A percentile compares a stretch with the other conserved stretches of the same genome.
phyloP scores from a whole-genome alignment of 2,797 vertebrate species.

The Bufotes viridis region DNA sequence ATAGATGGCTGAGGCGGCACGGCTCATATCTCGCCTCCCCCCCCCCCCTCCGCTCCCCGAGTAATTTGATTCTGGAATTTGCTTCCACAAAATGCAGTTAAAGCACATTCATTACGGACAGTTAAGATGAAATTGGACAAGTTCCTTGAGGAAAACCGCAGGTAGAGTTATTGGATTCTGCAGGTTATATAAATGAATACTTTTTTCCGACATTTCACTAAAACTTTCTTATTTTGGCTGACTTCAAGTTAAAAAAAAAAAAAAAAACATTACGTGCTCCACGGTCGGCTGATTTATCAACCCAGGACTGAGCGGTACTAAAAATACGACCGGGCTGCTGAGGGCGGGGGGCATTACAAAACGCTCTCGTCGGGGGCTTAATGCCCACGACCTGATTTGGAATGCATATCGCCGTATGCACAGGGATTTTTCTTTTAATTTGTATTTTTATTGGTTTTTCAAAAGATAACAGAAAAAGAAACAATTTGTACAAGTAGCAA shows the following conservation, averaged over 20 bases:
- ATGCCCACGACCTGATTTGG: background rate
- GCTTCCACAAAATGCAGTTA: conserved; percentile 52
- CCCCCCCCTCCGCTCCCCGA: background rate
- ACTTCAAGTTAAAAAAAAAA: conserved; percentile 10
- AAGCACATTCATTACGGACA: conserved; percentile 44
- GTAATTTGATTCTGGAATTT: conserved; percentile 49
- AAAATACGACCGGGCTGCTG: background rate
- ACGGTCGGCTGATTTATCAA: background rate
- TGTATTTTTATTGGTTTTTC: too few relatives aligned
- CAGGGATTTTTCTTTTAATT: too few relatives aligned
- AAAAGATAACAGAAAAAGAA: too few relatives aligned
- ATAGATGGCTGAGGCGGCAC: background rate
- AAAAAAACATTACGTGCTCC: background rate
- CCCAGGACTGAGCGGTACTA: background rate
- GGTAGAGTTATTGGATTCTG: conserved; percentile 44
- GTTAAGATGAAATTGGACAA: conserved; percentile 56
- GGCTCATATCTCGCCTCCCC: background rate
- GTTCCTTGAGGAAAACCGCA: conserved; percentile 53
- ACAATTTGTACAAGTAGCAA: too few relatives aligned
- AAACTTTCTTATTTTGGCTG: conserved; percentile 12
- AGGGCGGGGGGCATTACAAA: background rate
- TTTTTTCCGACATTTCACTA: conserved; percentile 20
- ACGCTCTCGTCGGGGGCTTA: background rate
- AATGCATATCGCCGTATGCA: background rate
- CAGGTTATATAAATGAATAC: conserved; percentile 29